phyloP scores from a whole-genome alignment of 2,888 invertebrate species.

The Perithous albicinctus region DNA sequence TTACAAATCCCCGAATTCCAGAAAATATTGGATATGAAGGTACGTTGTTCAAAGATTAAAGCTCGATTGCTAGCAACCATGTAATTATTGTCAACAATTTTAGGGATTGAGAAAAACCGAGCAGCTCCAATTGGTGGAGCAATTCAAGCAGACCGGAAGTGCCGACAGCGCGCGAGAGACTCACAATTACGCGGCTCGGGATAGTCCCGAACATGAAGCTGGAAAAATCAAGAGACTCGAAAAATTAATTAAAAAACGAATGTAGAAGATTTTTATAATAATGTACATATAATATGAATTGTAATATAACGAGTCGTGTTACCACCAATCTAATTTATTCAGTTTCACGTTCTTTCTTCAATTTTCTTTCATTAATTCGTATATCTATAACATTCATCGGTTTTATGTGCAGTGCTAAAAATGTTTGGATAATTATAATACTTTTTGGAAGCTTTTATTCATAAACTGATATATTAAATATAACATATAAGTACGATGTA shows the following conservation, averaged over 20 bases:
- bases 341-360: background rate
- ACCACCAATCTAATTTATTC: background rate
- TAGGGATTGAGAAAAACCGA: constrained; percentile 84
- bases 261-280: constrained; percentile 68
- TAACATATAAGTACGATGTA: too few relatives aligned
- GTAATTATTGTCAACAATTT: constrained; percentile 40
- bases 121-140: constrained; percentile 86
- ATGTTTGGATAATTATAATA: too few relatives aligned
- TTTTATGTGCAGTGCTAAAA: too few relatives aligned
- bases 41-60: constrained; percentile 68
- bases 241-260: constrained; percentile 86
- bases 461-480: too few relatives aligned
- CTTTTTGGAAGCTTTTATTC: too few relatives aligned
- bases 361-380: background rate
- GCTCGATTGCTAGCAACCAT: background rate
- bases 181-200: constrained; percentile 72
- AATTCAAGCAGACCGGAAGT: constrained; percentile 85
- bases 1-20: constrained; percentile 96
- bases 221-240: constrained; percentile 87
- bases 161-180: constrained; percentile 68
- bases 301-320: constrained; percentile 34
- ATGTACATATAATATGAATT: constrained; percentile 52
- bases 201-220: constrained; percentile 84
- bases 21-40: constrained; percentile 98
- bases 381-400: background rate